Evolutionary conservation across 2,888 invertebrate genomes (phyloP).

Genomic region (Bombylius major): DNA sequence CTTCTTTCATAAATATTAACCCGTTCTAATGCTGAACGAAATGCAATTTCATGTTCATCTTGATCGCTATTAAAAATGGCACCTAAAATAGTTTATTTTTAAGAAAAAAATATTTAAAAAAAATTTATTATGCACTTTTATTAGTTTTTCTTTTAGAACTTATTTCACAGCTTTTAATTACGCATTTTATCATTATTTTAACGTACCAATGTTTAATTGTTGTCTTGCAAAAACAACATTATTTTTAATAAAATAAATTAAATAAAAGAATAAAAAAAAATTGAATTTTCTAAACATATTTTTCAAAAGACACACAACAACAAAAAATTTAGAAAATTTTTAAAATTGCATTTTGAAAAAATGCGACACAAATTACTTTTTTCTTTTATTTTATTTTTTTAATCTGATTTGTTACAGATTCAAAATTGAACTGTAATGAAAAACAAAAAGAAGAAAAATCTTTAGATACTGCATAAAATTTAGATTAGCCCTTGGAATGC

Average conservation of each 20-base stretch:
- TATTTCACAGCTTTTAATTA: too few species aligned
- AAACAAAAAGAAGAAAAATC: not conserved
- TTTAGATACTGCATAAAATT: too few species aligned
- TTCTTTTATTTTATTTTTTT: not conserved
- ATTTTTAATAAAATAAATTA: not conserved
- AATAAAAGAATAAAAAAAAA: not conserved
- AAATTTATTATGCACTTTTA: not conserved
- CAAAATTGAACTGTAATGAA: not conserved
- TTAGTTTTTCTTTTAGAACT: not conserved
- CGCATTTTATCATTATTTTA: too few species aligned
- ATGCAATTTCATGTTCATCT: constrained; percentile 45
- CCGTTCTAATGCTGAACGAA: constrained; percentile 41
- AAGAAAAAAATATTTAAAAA: not conserved
- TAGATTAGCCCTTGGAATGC: too few species aligned
- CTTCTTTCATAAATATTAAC: constrained; percentile 34
- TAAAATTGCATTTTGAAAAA: too few species aligned
- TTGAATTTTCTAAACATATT: too few species aligned
- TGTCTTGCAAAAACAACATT: not conserved
- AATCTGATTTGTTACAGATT: not conserved
- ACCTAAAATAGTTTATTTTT: constrained; percentile 18
- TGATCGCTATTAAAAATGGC: constrained; percentile 42
- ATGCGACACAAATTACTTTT: not conserved
- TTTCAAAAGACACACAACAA: not conserved
- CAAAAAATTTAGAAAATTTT: not conserved
- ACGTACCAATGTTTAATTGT: not conserved